Base-by-base conservation (phyloP, 2,113 vertebrate genomes). In the Caloenas nicobarica region DNA sequence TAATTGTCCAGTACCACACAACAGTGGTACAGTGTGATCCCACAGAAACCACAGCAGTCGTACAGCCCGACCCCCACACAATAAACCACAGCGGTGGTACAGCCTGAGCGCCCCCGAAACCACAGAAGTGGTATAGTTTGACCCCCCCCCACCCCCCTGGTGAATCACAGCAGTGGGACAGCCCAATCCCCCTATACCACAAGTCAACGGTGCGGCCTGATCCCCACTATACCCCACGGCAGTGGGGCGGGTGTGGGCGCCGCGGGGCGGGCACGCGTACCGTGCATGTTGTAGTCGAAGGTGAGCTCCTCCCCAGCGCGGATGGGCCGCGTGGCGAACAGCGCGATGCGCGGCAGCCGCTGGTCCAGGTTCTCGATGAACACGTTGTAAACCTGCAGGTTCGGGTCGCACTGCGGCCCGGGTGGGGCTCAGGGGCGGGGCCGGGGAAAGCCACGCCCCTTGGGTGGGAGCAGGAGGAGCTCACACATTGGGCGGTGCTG, bases 281-380 rank as follows among this genome's bases (percentile, higher is more conserved):
- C 98, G 89, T 98, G 98, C 98, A 99, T 99, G 96, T 99, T 99
- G 97, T 99, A 99, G 98, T 99, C 99, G 81, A 99, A 99, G 40
- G 99, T 99, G 86, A 99, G 98, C 97, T 99, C 99, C 96, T 99
- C 99, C 13, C 99, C 99, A 7, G 98, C 97, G 7, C 98, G 98
- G 92, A 99, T 99, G 26, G 97, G 88, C 11, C 98, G 95, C 4
- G 98, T 99, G 60, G 99, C 98, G 94, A 99, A 99, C 38, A 99
- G 98, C 12, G 99, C 99, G 21, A 99, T 99, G 94, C 98, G 98
- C 2, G 99, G 99, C 53, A 99, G 98, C 11, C 98, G 95, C 94
- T 99, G 98, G 18, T 99, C 99, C 44, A 99, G 97, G 98, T 99
- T 99, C 89, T 99, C 98, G 26, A 99, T 98, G 96, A 99, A 99